phyloP scores from a whole-genome alignment of 2,113 vertebrate genomes.

The Ceyx margarethae region DNA sequence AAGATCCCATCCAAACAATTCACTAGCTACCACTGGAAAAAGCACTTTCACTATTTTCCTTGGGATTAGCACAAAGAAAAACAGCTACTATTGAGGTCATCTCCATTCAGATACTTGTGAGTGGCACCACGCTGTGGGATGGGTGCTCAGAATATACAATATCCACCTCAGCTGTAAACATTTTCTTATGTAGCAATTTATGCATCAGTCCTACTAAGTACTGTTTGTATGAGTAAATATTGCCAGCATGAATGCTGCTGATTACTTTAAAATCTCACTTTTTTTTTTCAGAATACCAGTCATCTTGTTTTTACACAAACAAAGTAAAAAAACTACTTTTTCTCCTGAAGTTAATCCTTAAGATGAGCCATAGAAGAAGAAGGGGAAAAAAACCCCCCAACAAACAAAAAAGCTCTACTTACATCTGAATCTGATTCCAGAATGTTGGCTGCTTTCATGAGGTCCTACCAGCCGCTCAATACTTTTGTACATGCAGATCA shows the following conservation, averaged over 20 bases:
- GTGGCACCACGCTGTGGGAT: neutral
- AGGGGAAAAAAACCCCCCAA: neutral
- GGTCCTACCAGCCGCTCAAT: neutral
- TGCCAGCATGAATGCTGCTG: neutral
- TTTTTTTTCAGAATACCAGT: neutral
- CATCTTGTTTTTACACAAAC: neutral
- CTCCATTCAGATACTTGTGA: neutral
- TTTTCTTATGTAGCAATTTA: neutral
- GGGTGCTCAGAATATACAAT: neutral
- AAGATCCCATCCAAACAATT: neutral
- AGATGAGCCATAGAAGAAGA: neutral
- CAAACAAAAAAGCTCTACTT: fast-evolving
- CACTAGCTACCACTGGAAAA: neutral
- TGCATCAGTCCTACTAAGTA: neutral
- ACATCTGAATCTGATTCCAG: neutral
- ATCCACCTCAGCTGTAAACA: neutral
- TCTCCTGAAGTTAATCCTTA: neutral
- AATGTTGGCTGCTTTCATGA: neutral
- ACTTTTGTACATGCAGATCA: neutral
- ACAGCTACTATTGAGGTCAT: fast-evolving
- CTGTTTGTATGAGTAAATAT: neutral
- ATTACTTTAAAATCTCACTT: neutral
- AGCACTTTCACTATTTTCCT: neutral
- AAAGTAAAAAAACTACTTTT: neutral
- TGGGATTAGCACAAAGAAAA: neutral